Base-by-base conservation (phyloP, 2,113 vertebrate genomes). In the Nannospalax galili region DNA sequence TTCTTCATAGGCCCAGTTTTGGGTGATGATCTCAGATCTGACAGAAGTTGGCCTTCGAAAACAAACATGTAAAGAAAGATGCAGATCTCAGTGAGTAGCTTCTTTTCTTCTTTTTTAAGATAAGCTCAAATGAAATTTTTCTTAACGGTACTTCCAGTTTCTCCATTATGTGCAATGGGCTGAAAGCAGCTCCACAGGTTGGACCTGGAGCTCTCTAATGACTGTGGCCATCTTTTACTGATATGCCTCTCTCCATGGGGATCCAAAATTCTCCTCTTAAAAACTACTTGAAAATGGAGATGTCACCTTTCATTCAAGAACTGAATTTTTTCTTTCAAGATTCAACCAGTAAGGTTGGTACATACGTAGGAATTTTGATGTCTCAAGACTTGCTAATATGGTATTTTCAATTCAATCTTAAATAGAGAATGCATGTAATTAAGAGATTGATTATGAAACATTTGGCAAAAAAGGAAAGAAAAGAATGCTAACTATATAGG, bases 401-500 rank as follows among this genome's bases (percentile, higher is more conserved):
- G n/a, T 90, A 84, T 94, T 97, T 97, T 93, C 60, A 91, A 70
- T 72, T 82, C 93, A 92, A 96, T 93, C 45, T 82, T 93, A 90
- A 42, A 4, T 82, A 95, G 93, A 96, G 64, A 90, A 93, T 97
- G 85, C 91, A 96, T 93, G 90, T 93, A 94, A 84, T 90, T 93
- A 96, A 28, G 96, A 96, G 52, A 37, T 93, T 97, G 97, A 87
- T 94, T 73, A 95, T 98, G 96, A 98, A 97, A 97, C 96, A 97
- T 98, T 96, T 98, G 98, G 97, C 97, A 95, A 91, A 81, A 96
- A 96, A 95, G 95, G 95, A 97, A 98, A 98, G 94, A 78, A 95
- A 96, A 98, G 96, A 98, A 96, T 97, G 95, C 64, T 98, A 97
- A 97, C 95, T 98, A 94, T 98, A 97, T 98, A 98, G 98, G 98